Evolutionary conservation across 1,140 invertebrate genomes (phyloP).

Genomic region (Lasioglossum albipes): DNA sequence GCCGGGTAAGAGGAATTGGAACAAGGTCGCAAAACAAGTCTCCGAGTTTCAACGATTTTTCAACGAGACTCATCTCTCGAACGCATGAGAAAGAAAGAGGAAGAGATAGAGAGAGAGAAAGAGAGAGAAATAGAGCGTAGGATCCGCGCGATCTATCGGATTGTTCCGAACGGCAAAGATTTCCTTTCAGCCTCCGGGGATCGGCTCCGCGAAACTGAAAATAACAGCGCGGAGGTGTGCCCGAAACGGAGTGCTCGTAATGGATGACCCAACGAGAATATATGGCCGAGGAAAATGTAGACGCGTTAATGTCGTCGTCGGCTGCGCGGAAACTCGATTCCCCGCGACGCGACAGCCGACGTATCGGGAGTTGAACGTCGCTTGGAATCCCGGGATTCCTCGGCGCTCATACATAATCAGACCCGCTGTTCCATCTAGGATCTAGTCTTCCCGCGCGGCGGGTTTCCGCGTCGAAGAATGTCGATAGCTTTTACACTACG

Average conservation of each 20-base stretch:
- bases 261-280: constrained; percentile 52
- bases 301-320: constrained; percentile 45
- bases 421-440: constrained; percentile 17
- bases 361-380: constrained; percentile 52
- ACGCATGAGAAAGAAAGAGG: too few relatives aligned
- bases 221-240: constrained; percentile 28
- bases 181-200: not conserved
- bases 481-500: constrained; percentile 52
- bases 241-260: constrained; percentile 27
- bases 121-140: too few relatives aligned
- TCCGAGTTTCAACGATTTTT: constrained; percentile 1
- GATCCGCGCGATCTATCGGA: too few relatives aligned
- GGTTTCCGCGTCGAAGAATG: constrained; percentile 54
- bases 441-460: constrained; percentile 8
- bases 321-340: constrained; percentile 47
- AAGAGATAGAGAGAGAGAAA: too few relatives aligned
- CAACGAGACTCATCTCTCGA: not conserved
- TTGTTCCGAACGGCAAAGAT: not conserved
- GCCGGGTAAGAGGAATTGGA: not conserved
- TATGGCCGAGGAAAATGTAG: constrained; percentile 35
- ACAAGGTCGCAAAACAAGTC: constrained; percentile 27
- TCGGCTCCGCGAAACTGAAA: constrained; percentile 42
- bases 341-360: constrained; percentile 24
- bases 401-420: constrained; percentile 54
- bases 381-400: constrained; percentile 52